A percentile compares a stretch with the other conserved stretches of the same genome.
These are phyloP conservation scores for Congeria kusceri DNA, from an alignment of 2,888 invertebrate species.

Conservation along the genomic window DNA sequence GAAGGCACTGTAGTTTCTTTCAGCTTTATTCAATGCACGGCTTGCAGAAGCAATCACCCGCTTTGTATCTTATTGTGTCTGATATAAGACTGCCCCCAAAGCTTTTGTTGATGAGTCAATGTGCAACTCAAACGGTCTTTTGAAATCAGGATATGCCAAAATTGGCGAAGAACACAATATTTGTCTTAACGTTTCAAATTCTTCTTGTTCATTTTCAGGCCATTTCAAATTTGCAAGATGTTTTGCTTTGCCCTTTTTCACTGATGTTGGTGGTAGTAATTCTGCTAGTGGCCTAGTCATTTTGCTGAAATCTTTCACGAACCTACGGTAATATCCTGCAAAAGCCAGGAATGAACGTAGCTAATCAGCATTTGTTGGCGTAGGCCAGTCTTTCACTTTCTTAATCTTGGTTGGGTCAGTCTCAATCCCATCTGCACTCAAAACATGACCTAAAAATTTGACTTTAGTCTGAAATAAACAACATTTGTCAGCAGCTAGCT, in stretches of 20 bases:
- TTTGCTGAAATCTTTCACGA: neutral
- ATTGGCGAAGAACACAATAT: conserved; percentile 23
- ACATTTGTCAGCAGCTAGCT: neutral
- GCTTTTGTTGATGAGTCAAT: conserved; percentile 36
- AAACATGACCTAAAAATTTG: neutral
- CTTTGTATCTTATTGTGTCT: conserved; percentile 29
- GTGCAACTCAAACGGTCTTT: conserved; percentile 46
- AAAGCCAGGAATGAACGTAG: conserved; percentile 1
- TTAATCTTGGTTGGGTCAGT: conserved; percentile 4
- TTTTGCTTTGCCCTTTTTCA: neutral
- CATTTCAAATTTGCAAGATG: conserved; percentile 4
- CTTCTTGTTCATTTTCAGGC: neutral
- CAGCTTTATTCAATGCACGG: conserved; percentile 30
- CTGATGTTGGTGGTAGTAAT: neutral
- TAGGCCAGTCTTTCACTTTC: conserved; percentile 6
- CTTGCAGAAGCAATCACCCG: conserved; percentile 49
- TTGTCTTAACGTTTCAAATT: conserved; percentile 17
- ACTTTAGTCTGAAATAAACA: neutral
- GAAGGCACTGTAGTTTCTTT: conserved; percentile 48
- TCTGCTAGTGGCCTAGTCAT: neutral
- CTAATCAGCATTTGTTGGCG: neutral
- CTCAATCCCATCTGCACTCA: neutral
- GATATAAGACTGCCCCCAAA: conserved; percentile 49
- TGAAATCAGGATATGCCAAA: conserved; percentile 34
- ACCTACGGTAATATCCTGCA: neutral